Evolutionary conservation across 2,888 invertebrate genomes (phyloP).

Genomic region (Mimachlamys varia): DNA sequence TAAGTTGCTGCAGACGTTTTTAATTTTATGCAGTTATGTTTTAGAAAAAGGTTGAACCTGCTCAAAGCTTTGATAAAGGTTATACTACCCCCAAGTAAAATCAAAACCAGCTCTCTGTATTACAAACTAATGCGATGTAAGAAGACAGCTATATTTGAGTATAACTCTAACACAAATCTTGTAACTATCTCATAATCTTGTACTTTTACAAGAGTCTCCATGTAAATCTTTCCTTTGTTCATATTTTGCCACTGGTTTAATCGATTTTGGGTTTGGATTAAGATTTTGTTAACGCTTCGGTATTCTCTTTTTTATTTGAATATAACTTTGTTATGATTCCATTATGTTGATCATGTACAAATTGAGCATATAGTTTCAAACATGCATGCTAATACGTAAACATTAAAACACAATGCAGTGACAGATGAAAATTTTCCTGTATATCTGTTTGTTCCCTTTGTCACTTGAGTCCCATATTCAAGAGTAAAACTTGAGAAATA

Average conservation of each 20-base stretch:
- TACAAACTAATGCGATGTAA: neutral
- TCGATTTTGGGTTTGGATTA: too few relatives aligned
- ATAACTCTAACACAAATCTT: neutral
- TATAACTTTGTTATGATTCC: neutral
- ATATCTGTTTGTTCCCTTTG: neutral
- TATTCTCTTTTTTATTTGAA: too few relatives aligned
- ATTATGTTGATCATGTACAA: neutral
- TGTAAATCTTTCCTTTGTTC: too few relatives aligned
- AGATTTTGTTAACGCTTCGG: too few relatives aligned
- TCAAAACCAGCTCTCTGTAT: neutral
- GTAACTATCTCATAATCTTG: too few relatives aligned
- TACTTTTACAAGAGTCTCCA: too few relatives aligned
- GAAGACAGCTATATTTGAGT: neutral
- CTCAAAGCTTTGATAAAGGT: neutral
- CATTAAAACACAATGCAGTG: neutral
- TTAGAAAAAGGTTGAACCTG: neutral
- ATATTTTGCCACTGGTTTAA: too few relatives aligned
- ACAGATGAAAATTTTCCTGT: neutral
- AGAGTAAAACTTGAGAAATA: too few relatives aligned
- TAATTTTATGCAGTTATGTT: neutral
- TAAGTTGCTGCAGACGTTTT: slow-evolving; percentile 3
- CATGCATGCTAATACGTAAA: too few relatives aligned
- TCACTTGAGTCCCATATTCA: neutral
- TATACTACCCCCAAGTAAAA: neutral
- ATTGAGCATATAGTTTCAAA: too few relatives aligned